Evolutionary conservation across 1,140 invertebrate genomes (phyloP).

Genomic region (Zaprionus inermis): DNA sequence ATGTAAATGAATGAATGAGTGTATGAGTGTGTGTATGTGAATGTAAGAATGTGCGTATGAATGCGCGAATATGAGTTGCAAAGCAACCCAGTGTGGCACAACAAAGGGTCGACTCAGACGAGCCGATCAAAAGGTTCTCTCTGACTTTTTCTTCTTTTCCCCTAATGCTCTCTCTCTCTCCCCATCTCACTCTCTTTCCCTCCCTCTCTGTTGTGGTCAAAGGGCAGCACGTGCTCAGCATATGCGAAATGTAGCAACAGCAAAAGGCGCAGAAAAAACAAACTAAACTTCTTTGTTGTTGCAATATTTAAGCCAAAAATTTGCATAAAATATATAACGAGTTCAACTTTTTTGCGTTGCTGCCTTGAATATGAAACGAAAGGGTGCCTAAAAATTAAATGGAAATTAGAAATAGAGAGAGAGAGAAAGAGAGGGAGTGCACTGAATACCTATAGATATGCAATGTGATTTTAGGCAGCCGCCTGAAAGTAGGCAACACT

Average conservation of each 20-base stretch:
- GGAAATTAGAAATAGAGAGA: not conserved
- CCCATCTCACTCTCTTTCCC: not conserved
- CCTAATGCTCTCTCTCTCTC: not conserved
- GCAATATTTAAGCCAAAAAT: not conserved
- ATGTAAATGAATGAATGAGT: too few relatives aligned
- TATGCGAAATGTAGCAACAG: not conserved
- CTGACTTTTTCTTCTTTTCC: not conserved
- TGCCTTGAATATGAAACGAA: slow-evolving; percentile 3
- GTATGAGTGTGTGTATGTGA: too few relatives aligned
- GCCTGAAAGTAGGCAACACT: slow-evolving; percentile 24
- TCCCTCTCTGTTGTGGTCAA: not conserved
- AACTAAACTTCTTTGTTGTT: not conserved
- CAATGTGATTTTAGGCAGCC: not conserved
- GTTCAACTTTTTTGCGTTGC: not conserved
- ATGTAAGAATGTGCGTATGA: too few relatives aligned
- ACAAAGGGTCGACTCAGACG: not conserved
- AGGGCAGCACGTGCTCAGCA: not conserved
- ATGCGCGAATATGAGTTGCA: too few relatives aligned
- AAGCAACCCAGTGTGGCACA: not conserved
- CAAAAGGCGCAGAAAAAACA: not conserved
- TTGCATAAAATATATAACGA: not conserved
- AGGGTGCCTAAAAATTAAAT: not conserved
- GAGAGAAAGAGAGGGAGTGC: not conserved
- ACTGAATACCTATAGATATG: too few relatives aligned
- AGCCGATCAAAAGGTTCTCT: not conserved